Conservation (phyloP, 2,888 invertebrate genomes). For the Limnephilus auricula region DNA sequence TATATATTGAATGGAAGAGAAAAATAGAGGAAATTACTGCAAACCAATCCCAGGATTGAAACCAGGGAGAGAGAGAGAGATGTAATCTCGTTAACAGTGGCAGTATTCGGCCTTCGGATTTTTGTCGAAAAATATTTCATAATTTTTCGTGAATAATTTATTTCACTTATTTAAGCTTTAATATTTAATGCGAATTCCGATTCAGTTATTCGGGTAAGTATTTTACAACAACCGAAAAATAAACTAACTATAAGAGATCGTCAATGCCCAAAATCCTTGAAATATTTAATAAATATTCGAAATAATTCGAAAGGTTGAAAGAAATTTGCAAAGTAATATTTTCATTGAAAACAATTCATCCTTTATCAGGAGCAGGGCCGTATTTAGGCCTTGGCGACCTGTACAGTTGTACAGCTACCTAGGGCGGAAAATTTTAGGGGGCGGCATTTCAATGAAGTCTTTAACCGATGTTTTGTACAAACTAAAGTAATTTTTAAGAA, state of each 20-base stretch:
- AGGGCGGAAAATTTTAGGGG: too few relatives aligned
- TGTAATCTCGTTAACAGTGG: neutral
- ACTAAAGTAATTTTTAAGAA: too few relatives aligned
- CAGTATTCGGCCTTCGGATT: neutral
- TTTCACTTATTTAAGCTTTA: neutral
- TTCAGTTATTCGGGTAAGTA: neutral
- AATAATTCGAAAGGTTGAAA: neutral
- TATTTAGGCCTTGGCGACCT: too few relatives aligned
- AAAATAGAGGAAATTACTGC: too few relatives aligned
- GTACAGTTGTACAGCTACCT: too few relatives aligned
- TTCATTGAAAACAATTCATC: too few relatives aligned
- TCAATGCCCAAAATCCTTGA: neutral
- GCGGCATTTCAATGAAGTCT: too few relatives aligned
- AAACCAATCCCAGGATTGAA: too few relatives aligned
- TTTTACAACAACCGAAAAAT: neutral
- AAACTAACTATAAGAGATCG: neutral
- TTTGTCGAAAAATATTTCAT: neutral
- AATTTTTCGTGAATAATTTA: neutral
- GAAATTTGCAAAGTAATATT: neutral
- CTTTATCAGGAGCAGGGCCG: too few relatives aligned
- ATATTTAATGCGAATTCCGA: neutral
- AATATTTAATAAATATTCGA: neutral
- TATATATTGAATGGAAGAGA: too few relatives aligned
- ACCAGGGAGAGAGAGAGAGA: too few relatives aligned
- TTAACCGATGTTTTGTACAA: too few relatives aligned